These are phyloP conservation scores for Drosophila seguyi DNA, from an alignment of 1,140 invertebrate genomes.

Conservation along the genomic window DNA sequence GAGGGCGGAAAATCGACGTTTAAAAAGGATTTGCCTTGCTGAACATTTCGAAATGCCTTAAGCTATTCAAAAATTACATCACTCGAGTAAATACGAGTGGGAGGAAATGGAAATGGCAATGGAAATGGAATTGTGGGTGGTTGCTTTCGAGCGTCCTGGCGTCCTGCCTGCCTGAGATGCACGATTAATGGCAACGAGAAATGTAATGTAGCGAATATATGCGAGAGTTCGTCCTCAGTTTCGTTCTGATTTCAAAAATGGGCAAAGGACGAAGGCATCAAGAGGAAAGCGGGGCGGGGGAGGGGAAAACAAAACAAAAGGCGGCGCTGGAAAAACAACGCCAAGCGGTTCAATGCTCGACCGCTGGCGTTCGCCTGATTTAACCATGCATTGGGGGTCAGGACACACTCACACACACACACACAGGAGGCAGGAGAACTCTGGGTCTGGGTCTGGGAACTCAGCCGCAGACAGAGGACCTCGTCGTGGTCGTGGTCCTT, in stretches of 20 bases:
- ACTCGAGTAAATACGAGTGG: constrained; percentile 77
- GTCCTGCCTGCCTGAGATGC: constrained; percentile 47
- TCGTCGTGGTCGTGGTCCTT: constrained; percentile 19
- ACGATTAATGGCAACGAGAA: constrained; percentile 80
- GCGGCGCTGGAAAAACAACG: constrained; percentile 51
- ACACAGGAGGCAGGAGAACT: not conserved
- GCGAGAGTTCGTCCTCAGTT: constrained; percentile 65
- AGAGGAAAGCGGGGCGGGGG: not conserved
- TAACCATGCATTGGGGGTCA: constrained; percentile 78
- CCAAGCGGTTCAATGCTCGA: constrained; percentile 73
- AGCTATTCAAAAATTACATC: constrained; percentile 83
- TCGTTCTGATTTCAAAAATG: constrained; percentile 71
- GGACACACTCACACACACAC: constrained; percentile 15
- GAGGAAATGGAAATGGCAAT: not conserved
- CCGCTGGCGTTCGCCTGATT: constrained; percentile 72
- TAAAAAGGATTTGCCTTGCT: constrained; percentile 81
- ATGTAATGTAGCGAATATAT: constrained; percentile 81
- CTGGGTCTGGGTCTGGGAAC: constrained; percentile 6
- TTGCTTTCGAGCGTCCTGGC: constrained; percentile 9
- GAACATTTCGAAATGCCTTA: constrained; percentile 78
- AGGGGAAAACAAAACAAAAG: constrained; percentile 53
- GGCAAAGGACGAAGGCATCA: constrained; percentile 37
- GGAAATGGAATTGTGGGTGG: constrained; percentile 1
- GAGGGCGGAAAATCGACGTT: constrained; percentile 66
- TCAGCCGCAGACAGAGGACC: constrained; percentile 23